Evolutionary conservation across 1,140 invertebrate species (phyloP), one percentile per base, ranked within the genome.

Genomic region (Heliconius hermathena): DNA sequence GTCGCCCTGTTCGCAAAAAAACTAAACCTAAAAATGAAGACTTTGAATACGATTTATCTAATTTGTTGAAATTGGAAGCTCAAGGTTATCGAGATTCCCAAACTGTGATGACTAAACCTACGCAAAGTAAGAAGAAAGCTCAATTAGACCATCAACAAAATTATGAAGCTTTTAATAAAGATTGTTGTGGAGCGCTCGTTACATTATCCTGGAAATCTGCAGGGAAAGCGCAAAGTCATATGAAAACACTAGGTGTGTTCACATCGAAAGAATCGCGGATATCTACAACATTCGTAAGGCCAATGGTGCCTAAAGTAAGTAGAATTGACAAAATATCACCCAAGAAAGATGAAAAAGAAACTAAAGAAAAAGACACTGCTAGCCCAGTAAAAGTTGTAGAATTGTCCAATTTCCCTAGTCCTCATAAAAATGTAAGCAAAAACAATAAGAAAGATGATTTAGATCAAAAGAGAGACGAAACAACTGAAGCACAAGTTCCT

Each of bases 21-120:
- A 94, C 96, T 6, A 97, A 96, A 89, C 95, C 95, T 1, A 95
- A 96, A 77, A 95, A 96, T 85, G 95, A 96, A 82, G 96, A 97
- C 91, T 97, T 97, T 88, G 96, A 97, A 77, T 97, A 97, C 86
- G 96, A 97, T 90, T 88, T 96, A 77, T 95, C 94, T n/a, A 94
- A 95, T 93, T 84, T 95, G 80, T 80, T 96, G 81, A 93, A 95
- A 93, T 91, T 92, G 87, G 93, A 95, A 91, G 91, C 90, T 1
- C 92, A 94, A 78, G 92, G 93, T 6, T 93, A 93, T 78, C 87
- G 91, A 73, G 93, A 94, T 76, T 88, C 90, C 8, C 86, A 89
- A 76, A 73, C 79, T 57, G 76, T 86, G 22, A 78, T 80, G 70
- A 83, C 75, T 71, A 93, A 90, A 85, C 20, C 84, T 38, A 74